These are phyloP conservation scores for Sipha maydis DNA, from an alignment of 2,888 invertebrate genomes.

Conservation along the genomic window DNA sequence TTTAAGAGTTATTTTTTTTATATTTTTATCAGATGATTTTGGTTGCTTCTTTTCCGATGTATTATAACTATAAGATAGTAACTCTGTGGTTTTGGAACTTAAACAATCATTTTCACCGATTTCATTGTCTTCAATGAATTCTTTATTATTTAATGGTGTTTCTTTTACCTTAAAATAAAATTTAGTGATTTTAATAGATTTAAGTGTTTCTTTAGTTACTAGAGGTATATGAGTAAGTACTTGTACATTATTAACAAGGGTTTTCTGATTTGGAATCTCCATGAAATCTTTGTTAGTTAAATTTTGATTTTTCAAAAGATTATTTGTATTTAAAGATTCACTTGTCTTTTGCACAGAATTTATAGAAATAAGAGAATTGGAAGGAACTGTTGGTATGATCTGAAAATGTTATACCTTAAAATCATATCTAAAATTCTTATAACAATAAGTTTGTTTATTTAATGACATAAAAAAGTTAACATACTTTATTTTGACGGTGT, in stretches of 20 bases:
- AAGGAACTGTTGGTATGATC: constrained; percentile 53
- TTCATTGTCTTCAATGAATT: neutral
- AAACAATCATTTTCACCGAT: no score
- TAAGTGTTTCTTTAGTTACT: constrained; percentile 34
- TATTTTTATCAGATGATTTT: constrained; percentile 28
- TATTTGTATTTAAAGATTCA: constrained; percentile 23
- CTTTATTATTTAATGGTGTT: neutral
- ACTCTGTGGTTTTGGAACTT: constrained; percentile 8
- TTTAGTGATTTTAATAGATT: constrained; percentile 20
- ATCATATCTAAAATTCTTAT: neutral
- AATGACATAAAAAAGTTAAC: neutral
- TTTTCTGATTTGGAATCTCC: constrained; percentile 39
- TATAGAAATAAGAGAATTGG: constrained; percentile 36
- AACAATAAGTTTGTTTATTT: neutral
- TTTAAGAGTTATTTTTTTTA: neutral
- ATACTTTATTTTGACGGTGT: constrained; percentile 53
- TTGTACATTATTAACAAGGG: neutral
- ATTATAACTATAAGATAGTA: constrained; percentile 10
- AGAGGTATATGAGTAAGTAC: neutral
- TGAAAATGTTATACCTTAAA: constrained; percentile 13
- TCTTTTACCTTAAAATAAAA: constrained; percentile 26
- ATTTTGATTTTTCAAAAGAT: constrained; percentile 30
- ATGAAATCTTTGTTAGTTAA: constrained; percentile 26
- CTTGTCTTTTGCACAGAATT: constrained; percentile 23
- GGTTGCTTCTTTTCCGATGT: constrained; percentile 9